Evolutionary conservation across 2,113 vertebrate species (phyloP).

Genomic region (Antechinus stuartii): DNA sequence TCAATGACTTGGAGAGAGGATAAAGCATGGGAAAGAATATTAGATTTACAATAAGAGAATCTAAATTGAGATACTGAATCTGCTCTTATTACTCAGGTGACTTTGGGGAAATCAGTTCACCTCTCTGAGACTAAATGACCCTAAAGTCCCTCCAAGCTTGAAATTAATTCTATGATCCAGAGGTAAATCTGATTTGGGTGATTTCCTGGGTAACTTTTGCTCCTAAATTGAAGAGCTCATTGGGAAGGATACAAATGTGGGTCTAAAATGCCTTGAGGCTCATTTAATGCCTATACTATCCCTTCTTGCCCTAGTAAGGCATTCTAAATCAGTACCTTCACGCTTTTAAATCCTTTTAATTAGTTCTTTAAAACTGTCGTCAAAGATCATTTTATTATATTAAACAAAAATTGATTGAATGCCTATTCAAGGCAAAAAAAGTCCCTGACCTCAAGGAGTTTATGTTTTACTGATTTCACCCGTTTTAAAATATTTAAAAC

Average conservation of each 20-base stretch:
- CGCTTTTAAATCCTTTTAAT: neutral
- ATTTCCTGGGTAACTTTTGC: neutral
- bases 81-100: neutral
- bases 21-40: neutral
- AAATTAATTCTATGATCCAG: neutral
- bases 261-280: neutral
- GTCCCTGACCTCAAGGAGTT: neutral
- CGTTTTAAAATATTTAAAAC: neutral
- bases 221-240: neutral
- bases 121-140: neutral
- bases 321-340: neutral
- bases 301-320: neutral
- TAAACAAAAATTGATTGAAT: neutral
- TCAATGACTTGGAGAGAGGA: constrained; percentile 16
- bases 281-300: neutral
- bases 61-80: neutral
- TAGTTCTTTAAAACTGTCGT: neutral
- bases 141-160: neutral
- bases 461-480: neutral
- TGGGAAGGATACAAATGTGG: neutral
- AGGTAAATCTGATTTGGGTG: constrained; percentile 6
- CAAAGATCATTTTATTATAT: neutral
- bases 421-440: neutral
- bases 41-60: neutral
- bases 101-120: neutral